These are phyloP conservation scores for Pelagia noctiluca DNA, from an alignment of 30 jellyfish, hydroid and myxozoan genomes.

Conservation along the genomic window DNA sequence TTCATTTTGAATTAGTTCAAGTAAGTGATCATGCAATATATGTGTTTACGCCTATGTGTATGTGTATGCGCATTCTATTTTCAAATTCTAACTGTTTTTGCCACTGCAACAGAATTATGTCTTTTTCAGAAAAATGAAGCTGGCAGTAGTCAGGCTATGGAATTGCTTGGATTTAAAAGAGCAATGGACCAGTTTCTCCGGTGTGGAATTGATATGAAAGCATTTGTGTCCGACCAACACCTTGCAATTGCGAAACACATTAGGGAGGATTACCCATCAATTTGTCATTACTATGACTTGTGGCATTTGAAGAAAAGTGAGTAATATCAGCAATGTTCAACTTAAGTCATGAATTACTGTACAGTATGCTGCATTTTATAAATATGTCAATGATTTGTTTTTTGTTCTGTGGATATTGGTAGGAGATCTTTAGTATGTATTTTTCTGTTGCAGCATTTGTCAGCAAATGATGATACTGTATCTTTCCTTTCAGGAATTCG, in stretches of 20 bases:
- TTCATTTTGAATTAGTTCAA: not conserved
- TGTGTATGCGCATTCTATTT: no score
- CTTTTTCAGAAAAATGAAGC: conserved; percentile 15
- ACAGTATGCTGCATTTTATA: not conserved
- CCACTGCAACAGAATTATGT: no score
- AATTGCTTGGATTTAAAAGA: conserved; percentile 11
- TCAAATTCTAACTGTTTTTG: no score
- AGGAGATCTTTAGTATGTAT: no score
- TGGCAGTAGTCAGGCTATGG: conserved; percentile 37
- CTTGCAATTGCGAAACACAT: conserved; percentile 27
- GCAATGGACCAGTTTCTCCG: conserved; percentile 20
- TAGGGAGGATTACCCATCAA: conserved; percentile 22
- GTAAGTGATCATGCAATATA: conserved; percentile 19
- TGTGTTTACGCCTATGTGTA: no score
- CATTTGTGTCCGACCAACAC: conserved; percentile 45
- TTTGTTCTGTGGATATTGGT: no score
- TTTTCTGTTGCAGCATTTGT: conserved; percentile 8
- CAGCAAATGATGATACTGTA: no score
- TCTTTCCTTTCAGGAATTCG: conserved; percentile 37
- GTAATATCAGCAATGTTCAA: conserved; percentile 9
- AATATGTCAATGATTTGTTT: not conserved
- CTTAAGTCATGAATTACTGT: not conserved
- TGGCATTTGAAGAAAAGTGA: conserved; percentile 69
- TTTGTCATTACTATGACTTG: conserved; percentile 51
- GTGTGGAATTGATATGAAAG: not conserved